These are phyloP conservation scores for Neelides folsomi DNA, from an alignment of 2,888 invertebrate species.

Conservation along the genomic window DNA sequence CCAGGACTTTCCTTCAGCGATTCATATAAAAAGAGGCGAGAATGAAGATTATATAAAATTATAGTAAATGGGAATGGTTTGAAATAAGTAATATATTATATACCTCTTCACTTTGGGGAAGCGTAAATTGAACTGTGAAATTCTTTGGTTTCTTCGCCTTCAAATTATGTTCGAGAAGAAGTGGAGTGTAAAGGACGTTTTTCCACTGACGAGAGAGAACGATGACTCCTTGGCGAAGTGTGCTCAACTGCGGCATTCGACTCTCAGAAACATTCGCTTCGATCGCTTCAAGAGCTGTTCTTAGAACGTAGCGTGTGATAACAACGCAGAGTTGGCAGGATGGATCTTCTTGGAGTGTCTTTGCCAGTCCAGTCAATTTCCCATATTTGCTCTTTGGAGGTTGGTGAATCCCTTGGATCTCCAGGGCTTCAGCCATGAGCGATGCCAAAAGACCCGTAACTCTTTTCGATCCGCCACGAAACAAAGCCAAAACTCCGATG, in stretches of 20 bases:
- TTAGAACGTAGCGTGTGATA: constrained; percentile 66
- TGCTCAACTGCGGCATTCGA: constrained; percentile 74
- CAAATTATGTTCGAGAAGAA: constrained; percentile 75
- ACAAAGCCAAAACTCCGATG: constrained; percentile 65
- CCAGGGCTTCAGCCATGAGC: constrained; percentile 86
- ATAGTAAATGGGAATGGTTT: too few relatives aligned
- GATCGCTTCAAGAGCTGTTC: constrained; percentile 60
- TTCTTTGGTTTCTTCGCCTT: constrained; percentile 55
- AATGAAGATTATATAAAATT: too few relatives aligned
- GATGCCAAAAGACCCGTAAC: constrained; percentile 81
- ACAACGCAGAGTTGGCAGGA: constrained; percentile 86
- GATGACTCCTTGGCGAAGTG: constrained; percentile 84
- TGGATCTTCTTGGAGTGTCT: constrained; percentile 86
- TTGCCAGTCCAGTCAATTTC: constrained; percentile 71
- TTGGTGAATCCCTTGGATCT: constrained; percentile 69
- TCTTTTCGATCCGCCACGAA: constrained; percentile 62
- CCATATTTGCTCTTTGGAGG: constrained; percentile 79
- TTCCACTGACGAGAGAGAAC: constrained; percentile 95
- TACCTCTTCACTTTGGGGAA: constrained; percentile 71
- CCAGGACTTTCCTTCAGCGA: constrained; percentile 31
- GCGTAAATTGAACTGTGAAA: constrained; percentile 75
- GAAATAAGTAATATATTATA: neutral
- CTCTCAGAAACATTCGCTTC: constrained; percentile 70
- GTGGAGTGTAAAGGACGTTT: constrained; percentile 83
- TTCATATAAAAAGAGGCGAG: too few relatives aligned